A percentile compares a stretch with the other conserved stretches of the same genome.
phyloP scores from a whole-genome alignment of 2,888 invertebrate genomes.

The Thereva nobilitata region DNA sequence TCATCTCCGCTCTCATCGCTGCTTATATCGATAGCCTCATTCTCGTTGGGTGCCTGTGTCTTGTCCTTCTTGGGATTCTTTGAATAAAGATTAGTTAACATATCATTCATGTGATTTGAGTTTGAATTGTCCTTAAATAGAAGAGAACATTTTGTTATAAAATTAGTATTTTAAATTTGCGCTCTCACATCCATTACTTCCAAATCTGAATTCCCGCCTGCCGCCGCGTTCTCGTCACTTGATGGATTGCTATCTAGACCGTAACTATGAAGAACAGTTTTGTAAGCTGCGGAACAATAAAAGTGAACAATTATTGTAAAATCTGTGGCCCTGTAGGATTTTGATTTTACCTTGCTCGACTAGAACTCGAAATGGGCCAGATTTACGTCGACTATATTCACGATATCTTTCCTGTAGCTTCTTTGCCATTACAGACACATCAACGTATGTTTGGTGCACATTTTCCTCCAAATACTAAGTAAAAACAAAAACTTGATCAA shows the following conservation, averaged over 20 bases:
- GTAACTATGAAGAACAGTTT: constrained; percentile 71
- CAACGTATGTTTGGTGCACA: constrained; percentile 77
- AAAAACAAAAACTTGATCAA: constrained; percentile 30
- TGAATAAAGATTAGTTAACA: constrained; percentile 61
- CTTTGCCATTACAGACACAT: constrained; percentile 83
- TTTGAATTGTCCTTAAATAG: constrained; percentile 45
- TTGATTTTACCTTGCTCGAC: constrained; percentile 67
- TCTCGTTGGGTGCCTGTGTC: constrained; percentile 59
- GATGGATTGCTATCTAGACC: constrained; percentile 65
- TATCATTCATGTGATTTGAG: constrained; percentile 52
- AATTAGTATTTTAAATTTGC: not conserved
- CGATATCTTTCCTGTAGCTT: constrained; percentile 73
- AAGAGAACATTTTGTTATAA: not conserved
- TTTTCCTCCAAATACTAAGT: constrained; percentile 77
- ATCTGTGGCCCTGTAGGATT: too few relatives aligned
- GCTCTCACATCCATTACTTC: constrained; percentile 51
- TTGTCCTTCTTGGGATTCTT: constrained; percentile 47
- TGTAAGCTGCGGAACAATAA: constrained; percentile 63
- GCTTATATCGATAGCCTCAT: constrained; percentile 78
- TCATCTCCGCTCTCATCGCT: constrained; percentile 72
- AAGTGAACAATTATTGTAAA: not conserved
- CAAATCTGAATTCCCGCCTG: constrained; percentile 56
- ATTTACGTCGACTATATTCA: constrained; percentile 81
- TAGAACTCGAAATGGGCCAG: constrained; percentile 74
- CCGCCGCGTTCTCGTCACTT: constrained; percentile 64